Base-by-base conservation (phyloP, 2,113 vertebrate genomes). In the western clawed frog (Xenopus tropicalis) region DNA sequence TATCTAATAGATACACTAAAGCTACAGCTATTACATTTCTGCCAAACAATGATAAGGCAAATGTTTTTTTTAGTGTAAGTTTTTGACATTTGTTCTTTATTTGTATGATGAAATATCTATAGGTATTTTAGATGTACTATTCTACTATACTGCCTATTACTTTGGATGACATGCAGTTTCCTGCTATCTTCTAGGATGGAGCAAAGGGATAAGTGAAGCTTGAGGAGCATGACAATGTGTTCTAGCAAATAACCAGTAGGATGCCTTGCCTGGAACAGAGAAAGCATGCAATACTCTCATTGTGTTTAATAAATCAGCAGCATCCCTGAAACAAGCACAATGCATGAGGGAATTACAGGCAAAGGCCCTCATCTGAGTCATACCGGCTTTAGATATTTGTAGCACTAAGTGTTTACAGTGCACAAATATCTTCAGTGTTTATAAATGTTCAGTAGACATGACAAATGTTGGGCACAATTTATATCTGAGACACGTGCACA, bases 221-320 rank as follows among this genome's bases (percentile, higher is more conserved):
- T 6, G 29, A 57, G 8, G 52, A 56, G 19, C 52, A 17, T 56
- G 52, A 4, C 16, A 42, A 1, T 63, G 59, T 61, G 13, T 22
- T 52, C 42, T 12, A 25, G 44, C 0, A 52, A n/a, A 20, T 22
- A 21, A 19, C 14, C 69, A 52, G 0, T 62, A 64, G 13, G 22
- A n/a, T 37, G 2, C 52, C 46, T 56, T 66, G 14, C 4, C 63
- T 58, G 37, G 63, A 42, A 67, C 43, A 48, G 13, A 48, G 14
- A 23, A 51, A 58, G 54, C 52, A 48, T 20, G 23, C 54, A 74
- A 23, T 24, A 61, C 23, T 61, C 56, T 56, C 20, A 65, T 25
- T 61, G 19, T 54, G 70, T 68, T 74, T 74, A 74, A 74, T 74
- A 74, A 61, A 68, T 61, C 72, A 74, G 44, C 43, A 62, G 13